These are phyloP conservation scores for Nemopilema nomurai DNA, from an alignment of 30 jellyfish, hydroid and myxozoan species.

Conservation along the genomic window DNA sequence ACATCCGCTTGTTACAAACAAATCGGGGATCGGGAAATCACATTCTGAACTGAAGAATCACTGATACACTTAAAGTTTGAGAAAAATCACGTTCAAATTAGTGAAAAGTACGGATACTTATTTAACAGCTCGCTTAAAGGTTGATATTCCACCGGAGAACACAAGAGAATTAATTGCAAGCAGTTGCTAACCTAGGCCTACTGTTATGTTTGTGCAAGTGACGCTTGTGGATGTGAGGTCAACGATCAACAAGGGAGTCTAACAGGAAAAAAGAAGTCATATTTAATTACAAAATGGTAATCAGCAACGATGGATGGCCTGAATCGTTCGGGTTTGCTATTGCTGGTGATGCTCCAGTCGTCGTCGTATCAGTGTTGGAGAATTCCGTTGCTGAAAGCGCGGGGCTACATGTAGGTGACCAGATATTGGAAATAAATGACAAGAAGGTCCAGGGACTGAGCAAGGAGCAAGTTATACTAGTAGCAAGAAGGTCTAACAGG, in stretches of 20 bases:
- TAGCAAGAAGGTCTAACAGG: slow-evolving; percentile 59
- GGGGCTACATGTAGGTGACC: slow-evolving; percentile 89
- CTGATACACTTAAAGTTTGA: background rate
- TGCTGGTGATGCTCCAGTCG: slow-evolving; percentile 83
- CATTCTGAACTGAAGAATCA: background rate
- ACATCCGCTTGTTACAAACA: slow-evolving; percentile 30
- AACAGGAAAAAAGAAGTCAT: background rate
- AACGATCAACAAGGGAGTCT: background rate
- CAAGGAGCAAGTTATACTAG: slow-evolving; percentile 44
- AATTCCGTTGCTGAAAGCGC: slow-evolving; percentile 81
- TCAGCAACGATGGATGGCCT: slow-evolving; percentile 83
- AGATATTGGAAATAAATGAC: slow-evolving; percentile 63
- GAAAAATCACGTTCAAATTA: background rate
- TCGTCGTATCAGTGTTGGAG: slow-evolving; percentile 54
- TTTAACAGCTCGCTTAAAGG: background rate
- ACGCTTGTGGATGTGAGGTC: background rate
- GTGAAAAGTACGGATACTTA: background rate
- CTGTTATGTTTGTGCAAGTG: background rate
- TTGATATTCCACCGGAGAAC: background rate
- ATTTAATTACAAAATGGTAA: slow-evolving; percentile 6
- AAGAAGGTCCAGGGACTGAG: slow-evolving; percentile 61
- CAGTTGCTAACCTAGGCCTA: background rate
- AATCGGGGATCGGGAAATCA: too few species aligned
- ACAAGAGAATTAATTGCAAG: background rate
- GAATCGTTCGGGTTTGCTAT: slow-evolving; percentile 77